Percentiles rank a stretch among this genome's conserved stretches.
These are phyloP conservation scores for Alethe diademata DNA, from an alignment of 2,113 vertebrate species.

Conservation along the genomic window DNA sequence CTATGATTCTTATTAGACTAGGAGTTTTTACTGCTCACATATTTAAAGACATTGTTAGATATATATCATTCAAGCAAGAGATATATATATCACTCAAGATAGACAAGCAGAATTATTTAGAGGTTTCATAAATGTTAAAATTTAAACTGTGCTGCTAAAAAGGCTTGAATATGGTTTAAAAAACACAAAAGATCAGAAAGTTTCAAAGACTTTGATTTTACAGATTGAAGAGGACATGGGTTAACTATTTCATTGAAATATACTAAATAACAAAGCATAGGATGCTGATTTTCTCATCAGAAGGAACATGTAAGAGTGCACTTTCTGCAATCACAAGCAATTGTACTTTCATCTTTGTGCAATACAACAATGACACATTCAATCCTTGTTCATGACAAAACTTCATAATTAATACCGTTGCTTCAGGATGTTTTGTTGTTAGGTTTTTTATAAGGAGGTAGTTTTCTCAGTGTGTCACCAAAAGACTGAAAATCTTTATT, in stretches of 20 bases:
- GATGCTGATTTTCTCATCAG: neutral
- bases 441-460: neutral
- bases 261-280: rapidly evolving
- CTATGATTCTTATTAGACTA: neutral
- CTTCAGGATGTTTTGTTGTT: neutral
- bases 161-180: neutral
- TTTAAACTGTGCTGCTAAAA: neutral
- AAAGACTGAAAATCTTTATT: neutral
- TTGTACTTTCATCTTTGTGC: neutral
- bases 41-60: neutral
- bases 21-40: neutral
- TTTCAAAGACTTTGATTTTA: neutral
- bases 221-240: neutral
- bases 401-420: neutral
- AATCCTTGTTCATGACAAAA: neutral
- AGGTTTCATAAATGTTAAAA: neutral
- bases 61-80: neutral
- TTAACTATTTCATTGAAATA: neutral
- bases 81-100: neutral
- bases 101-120: neutral
- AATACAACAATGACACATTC: neutral
- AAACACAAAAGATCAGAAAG: neutral
- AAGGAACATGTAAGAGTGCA: neutral
- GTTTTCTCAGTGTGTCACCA: neutral
- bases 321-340: neutral